Evolutionary conservation across 1,140 invertebrate genomes (phyloP), one percentile per base, ranked within the genome.

Genomic region (Trichonephila inaurata): DNA sequence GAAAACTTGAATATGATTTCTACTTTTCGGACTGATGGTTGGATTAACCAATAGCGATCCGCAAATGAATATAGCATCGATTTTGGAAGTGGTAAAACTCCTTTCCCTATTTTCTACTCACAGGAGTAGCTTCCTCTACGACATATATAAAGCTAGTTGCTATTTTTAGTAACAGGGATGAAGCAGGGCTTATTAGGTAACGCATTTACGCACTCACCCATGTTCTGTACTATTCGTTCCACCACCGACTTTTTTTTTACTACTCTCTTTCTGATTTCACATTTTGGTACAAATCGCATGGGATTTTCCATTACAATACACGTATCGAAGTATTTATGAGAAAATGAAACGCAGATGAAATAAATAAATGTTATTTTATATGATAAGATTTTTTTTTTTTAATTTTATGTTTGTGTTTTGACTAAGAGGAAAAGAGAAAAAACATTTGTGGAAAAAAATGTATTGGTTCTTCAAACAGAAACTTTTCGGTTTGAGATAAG

Each of bases 101-200:
- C 28, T 4, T 28, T 28, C 69, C 18, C 72, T 77, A 77, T 77
- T 77, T 77, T 77, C 72, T 77, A 19, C 72, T 77, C 0, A 77
- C 33, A 77, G 28, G 72, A 77, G 28, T 40, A 40, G 16, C 72
- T 77, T 33, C 33, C 6, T 28, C 6, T 28, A 18, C 28, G 14
- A 33, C 72, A 28, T 77, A 77, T 40, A 77, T 33, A 77, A 77
- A 44, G 40, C 33, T 21, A 21, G 33, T 58, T 66, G 61, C 87
- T 89, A 89, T 89, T 89, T 89, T 72, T 89, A 89, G 87, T 8
- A 66, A 89, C 62, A 77, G 7, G 33, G 61, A 87, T 33, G 64
- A 44, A 69, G 64, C 64, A 72, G n/a, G 33, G 64, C 64, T 89
- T 72, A 89, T 72, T 89, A 72, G 62, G n/a, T 72, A 89, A 89